phyloP scores from a whole-genome alignment of 2,113 vertebrate species.

The Rhabdornis inornatus region DNA sequence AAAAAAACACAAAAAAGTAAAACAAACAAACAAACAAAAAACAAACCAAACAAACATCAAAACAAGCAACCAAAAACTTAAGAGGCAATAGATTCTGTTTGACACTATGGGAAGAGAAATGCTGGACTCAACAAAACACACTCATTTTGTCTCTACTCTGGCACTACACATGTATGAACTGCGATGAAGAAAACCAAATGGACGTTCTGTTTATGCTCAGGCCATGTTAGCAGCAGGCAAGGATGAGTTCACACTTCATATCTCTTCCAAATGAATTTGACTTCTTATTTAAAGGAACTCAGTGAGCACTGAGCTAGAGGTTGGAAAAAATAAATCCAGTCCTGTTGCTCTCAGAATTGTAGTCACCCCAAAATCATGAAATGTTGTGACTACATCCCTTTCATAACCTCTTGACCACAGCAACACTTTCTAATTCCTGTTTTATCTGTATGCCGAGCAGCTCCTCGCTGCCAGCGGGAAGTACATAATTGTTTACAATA shows the following conservation, averaged over 20 bases:
- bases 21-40: not conserved
- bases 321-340: not conserved
- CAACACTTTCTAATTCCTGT: not conserved
- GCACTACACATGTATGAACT: rapidly evolving
- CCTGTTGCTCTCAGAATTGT: not conserved
- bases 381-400: not conserved
- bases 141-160: not conserved
- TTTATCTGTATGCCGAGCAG: not conserved
- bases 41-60: not conserved
- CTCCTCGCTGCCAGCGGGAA: rapidly evolving
- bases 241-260: not conserved
- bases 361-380: not conserved
- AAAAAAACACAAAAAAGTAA: not conserved
- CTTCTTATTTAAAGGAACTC: not conserved
- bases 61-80: not conserved
- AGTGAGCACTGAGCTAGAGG: not conserved
- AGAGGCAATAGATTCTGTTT: not conserved
- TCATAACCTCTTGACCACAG: not conserved
- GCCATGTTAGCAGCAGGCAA: not conserved
- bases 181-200: not conserved
- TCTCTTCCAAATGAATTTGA: not conserved
- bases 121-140: not conserved
- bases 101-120: not conserved
- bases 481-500: not conserved
- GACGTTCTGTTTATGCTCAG: not conserved